phyloP scores from a whole-genome alignment of 23 tunicate species.

The Ciona savignyi region DNA sequence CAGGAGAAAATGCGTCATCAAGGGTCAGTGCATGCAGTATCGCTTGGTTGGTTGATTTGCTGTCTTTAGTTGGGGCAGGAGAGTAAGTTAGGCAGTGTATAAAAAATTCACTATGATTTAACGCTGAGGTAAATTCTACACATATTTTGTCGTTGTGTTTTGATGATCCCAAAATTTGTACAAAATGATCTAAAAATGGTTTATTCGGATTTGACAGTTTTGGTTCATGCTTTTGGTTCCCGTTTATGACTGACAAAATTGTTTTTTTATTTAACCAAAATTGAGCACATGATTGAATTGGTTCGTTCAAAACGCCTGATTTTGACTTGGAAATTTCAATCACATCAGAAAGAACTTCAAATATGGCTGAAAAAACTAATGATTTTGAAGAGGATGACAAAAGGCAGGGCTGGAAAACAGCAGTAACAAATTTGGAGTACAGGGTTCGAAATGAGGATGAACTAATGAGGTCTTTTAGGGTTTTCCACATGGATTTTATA shows the following conservation, averaged over 20 bases:
- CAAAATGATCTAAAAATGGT: background rate
- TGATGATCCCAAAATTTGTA: background rate
- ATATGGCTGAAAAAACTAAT: background rate
- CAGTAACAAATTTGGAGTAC: constrained; percentile 3
- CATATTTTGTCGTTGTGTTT: no score
- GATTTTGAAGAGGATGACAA: background rate
- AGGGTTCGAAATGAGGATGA: constrained; percentile 22
- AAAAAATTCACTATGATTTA: constrained; percentile 20
- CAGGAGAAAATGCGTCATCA: background rate
- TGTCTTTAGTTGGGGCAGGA: constrained; percentile 30
- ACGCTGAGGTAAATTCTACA: constrained; percentile 4
- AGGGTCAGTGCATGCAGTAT: background rate
- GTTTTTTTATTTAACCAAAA: background rate
- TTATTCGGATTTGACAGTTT: background rate
- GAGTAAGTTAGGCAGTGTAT: constrained; percentile 40
- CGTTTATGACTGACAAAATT: background rate
- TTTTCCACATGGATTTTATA: constrained; percentile 17
- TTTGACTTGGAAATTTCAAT: constrained; percentile 1
- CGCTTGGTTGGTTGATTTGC: constrained; percentile 17
- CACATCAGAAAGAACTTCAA: background rate
- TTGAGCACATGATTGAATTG: background rate
- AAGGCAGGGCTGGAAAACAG: constrained; percentile 20
- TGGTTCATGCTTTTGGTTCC: background rate
- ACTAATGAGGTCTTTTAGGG: background rate
- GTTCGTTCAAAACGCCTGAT: background rate